phyloP scores from a whole-genome alignment of 2,113 vertebrate genomes.

The Tapirus terrestris region DNA sequence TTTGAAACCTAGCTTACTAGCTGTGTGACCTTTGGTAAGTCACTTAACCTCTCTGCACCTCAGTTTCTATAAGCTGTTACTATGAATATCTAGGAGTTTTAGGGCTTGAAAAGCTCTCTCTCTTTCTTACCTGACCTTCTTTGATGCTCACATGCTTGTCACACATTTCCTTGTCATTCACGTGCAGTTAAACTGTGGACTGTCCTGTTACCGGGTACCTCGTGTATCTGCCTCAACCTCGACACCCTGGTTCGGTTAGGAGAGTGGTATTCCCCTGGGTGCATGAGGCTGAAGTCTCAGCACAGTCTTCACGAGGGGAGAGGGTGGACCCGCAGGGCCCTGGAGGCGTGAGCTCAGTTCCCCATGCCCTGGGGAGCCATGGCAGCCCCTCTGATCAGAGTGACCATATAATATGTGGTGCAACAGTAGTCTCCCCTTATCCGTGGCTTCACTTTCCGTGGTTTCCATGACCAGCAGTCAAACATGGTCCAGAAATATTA shows the following conservation, averaged over 20 bases:
- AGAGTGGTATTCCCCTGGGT: background rate
- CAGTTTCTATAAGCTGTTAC: background rate
- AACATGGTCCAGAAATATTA: too few species aligned
- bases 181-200: background rate
- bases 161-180: background rate
- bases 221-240: too few species aligned
- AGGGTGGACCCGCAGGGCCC: background rate
- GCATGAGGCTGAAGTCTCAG: background rate
- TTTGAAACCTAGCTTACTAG: background rate
- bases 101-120: background rate
- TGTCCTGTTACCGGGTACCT: background rate
- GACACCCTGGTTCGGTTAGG: background rate
- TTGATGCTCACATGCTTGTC: background rate
- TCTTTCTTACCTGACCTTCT: background rate
- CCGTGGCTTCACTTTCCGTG: too few species aligned
- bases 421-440: too few species aligned
- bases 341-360: background rate
- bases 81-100: background rate
- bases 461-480: too few species aligned
- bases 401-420: rapidly evolving
- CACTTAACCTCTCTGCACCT: background rate
- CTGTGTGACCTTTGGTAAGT: background rate
- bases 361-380: rapidly evolving
- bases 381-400: background rate
- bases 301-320: background rate